Conservation (phyloP, 1,140 invertebrate genomes). For the Oedothorax gibbosus region DNA sequence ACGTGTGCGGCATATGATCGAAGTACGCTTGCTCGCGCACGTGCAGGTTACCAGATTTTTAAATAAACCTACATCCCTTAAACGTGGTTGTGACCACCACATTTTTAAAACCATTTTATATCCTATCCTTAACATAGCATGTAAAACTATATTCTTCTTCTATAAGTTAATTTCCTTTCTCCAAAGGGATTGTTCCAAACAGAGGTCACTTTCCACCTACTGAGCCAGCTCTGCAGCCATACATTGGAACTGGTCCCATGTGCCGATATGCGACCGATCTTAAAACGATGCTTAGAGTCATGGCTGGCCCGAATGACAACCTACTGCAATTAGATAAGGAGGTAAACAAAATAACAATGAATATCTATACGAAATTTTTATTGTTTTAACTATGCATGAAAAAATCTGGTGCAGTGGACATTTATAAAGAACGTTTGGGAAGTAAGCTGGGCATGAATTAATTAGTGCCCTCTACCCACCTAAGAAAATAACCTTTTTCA, state of each 20-base stretch:
- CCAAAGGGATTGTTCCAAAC: constrained; percentile 51
- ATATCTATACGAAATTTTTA: too few relatives aligned
- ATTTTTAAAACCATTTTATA: too few relatives aligned
- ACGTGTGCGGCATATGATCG: too few relatives aligned
- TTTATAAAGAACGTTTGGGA: too few relatives aligned
- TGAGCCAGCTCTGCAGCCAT: constrained; percentile 43
- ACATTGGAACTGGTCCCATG: constrained; percentile 71
- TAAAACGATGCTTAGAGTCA: constrained; percentile 65
- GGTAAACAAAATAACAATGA: constrained; percentile 15
- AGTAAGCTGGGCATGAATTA: too few relatives aligned
- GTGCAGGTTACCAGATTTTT: background rate
- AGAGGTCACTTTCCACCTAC: constrained; percentile 70
- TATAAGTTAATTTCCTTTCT: background rate
- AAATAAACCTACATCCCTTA: background rate
- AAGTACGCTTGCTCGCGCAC: too few relatives aligned
- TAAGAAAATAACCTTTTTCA: too few relatives aligned
- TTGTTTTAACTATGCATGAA: too few relatives aligned
- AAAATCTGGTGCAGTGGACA: too few relatives aligned
- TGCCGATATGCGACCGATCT: constrained; percentile 71
- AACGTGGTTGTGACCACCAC: too few relatives aligned
- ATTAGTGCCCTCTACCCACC: too few relatives aligned
- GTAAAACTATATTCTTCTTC: background rate
- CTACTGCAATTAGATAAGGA: constrained; percentile 38
- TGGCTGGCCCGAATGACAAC: constrained; percentile 44
- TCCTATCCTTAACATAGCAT: too few relatives aligned